These are phyloP conservation scores for Chrysolina oricalcia DNA, from an alignment of 2,888 invertebrate genomes.

Conservation along the genomic window DNA sequence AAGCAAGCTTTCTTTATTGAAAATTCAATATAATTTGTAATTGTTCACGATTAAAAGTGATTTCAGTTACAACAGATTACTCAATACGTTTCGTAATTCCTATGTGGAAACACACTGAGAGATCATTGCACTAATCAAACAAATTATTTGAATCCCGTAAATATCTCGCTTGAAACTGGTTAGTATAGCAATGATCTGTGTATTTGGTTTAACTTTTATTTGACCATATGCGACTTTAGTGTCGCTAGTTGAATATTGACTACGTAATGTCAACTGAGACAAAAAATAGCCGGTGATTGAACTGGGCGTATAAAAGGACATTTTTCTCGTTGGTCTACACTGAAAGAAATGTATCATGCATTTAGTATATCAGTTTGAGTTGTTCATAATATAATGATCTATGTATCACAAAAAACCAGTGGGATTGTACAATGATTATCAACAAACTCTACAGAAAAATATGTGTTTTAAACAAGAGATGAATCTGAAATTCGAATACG, in stretches of 20 bases:
- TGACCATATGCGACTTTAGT: constrained; percentile 21
- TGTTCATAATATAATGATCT: too few species aligned
- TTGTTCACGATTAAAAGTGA: constrained; percentile 43
- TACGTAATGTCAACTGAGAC: constrained; percentile 4
- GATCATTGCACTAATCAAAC: constrained; percentile 32
- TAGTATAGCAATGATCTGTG: constrained; percentile 15
- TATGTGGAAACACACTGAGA: constrained; percentile 28
- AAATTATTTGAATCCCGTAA: constrained; percentile 23
- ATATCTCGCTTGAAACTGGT: constrained; percentile 27
- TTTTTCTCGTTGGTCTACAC: neutral
- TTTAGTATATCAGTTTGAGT: too few species aligned
- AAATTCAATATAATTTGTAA: constrained; percentile 45
- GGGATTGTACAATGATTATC: too few species aligned
- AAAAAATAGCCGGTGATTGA: neutral
- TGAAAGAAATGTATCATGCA: too few species aligned
- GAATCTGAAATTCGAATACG: too few species aligned
- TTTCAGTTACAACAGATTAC: constrained; percentile 41
- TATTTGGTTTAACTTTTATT: constrained; percentile 18
- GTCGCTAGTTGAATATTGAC: constrained; percentile 7
- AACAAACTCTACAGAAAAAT: too few species aligned
- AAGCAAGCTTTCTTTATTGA: constrained; percentile 40
- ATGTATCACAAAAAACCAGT: too few species aligned
- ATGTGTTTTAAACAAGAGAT: too few species aligned
- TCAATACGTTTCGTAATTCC: constrained; percentile 37
- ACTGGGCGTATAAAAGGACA: neutral